Evolutionary conservation across 2,113 vertebrate genomes (phyloP).

Genomic region (Grammomys surdaster): DNA sequence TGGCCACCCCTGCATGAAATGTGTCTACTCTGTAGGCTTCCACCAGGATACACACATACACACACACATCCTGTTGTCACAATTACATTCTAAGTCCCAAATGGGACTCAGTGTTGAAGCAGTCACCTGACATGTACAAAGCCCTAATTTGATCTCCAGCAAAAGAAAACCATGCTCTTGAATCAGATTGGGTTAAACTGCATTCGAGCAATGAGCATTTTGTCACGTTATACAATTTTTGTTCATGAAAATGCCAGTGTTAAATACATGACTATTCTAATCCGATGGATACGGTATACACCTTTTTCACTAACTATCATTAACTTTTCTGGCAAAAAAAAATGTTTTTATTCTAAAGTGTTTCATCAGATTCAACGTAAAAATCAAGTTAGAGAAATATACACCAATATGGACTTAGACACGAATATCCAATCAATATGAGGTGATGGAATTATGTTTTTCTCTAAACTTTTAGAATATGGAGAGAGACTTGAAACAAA

Average conservation of each 20-base stretch:
- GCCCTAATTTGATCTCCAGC: neutral
- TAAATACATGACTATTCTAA: neutral
- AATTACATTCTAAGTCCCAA: neutral
- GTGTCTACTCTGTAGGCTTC: neutral
- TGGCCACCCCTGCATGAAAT: neutral
- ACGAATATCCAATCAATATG: neutral
- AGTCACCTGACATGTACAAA: neutral
- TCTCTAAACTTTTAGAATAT: conserved; percentile 83
- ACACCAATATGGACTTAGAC: conserved; percentile 31
- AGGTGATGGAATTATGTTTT: neutral
- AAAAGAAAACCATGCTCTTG: neutral
- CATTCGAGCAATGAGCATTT: neutral
- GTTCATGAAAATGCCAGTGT: neutral
- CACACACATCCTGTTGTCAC: neutral
- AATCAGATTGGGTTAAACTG: neutral
- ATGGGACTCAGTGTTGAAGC: neutral
- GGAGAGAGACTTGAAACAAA: conserved; percentile 85
- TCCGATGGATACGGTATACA: neutral
- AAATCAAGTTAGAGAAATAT: conserved; percentile 25
- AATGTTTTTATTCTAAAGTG: conserved; percentile 40
- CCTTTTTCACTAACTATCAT: conserved; percentile 12
- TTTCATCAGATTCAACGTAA: neutral
- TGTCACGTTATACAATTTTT: neutral
- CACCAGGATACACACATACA: neutral
- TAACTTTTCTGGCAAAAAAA: neutral